Evolutionary conservation across 2,888 invertebrate species (phyloP).

Genomic region (Agonopterix arenella): DNA sequence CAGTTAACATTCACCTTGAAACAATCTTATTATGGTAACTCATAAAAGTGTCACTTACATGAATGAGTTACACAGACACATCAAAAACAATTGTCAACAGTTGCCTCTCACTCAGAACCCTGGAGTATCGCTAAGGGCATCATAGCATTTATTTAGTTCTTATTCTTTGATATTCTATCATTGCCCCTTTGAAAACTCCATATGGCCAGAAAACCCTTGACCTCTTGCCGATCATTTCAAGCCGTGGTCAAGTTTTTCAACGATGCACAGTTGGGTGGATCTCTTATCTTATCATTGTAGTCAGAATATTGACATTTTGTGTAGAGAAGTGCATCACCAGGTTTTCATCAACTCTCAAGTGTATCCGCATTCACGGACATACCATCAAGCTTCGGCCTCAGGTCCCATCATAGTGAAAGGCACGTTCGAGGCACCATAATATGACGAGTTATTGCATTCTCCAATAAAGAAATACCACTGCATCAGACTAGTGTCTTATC

Average conservation of each 20-base stretch:
- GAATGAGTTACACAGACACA: slow-evolving; percentile 66
- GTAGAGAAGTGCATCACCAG: slow-evolving; percentile 67
- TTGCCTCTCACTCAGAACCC: slow-evolving; percentile 76
- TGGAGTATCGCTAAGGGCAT: slow-evolving; percentile 67
- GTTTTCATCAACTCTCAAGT: slow-evolving; percentile 73
- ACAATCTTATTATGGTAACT: slow-evolving; percentile 42
- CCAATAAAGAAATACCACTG: slow-evolving; percentile 46
- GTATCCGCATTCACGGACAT: slow-evolving; percentile 69
- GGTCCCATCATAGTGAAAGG: slow-evolving; percentile 74
- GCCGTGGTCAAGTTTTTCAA: slow-evolving; percentile 74
- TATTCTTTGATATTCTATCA: slow-evolving; percentile 23
- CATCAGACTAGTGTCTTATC: slow-evolving; percentile 53
- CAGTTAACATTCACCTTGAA: slow-evolving; percentile 7
- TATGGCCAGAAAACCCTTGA: slow-evolving; percentile 75
- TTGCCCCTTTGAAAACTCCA: slow-evolving; percentile 69
- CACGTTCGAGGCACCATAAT: slow-evolving; percentile 72
- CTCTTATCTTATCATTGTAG: slow-evolving; percentile 24
- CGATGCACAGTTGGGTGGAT: slow-evolving; percentile 55
- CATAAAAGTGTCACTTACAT: slow-evolving; percentile 69
- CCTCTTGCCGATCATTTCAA: slow-evolving; percentile 63
- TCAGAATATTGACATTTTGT: slow-evolving; percentile 11
- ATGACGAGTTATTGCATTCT: slow-evolving; percentile 79
- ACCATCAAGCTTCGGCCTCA: slow-evolving; percentile 76
- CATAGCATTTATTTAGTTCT: slow-evolving; percentile 21
- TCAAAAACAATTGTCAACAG: slow-evolving; percentile 48